Evolutionary conservation across 2,797 vertebrate species (phyloP).

Genomic region (Pelochelys cantorii): DNA sequence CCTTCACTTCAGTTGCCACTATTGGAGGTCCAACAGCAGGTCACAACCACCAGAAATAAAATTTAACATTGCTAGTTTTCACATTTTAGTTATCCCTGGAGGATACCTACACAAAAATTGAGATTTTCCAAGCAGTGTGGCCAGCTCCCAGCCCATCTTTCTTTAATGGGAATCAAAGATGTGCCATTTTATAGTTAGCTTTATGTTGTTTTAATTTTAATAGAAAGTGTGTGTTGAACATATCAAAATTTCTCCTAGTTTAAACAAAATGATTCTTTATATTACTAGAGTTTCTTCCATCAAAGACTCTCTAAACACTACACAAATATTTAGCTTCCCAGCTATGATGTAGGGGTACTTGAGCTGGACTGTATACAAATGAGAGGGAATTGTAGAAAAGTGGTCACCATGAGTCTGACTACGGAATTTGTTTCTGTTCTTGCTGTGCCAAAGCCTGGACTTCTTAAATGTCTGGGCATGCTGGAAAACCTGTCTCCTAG

Average conservation of each 20-base stretch:
- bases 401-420: neutral
- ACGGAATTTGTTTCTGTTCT: neutral
- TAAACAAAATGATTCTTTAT: rapidly evolving
- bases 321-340: neutral
- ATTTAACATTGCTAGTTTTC: neutral
- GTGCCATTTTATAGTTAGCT: neutral
- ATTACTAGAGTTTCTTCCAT: neutral
- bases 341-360: neutral
- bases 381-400: neutral
- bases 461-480: neutral
- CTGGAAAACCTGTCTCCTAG: neutral
- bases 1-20: neutral
- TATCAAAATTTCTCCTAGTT: neutral
- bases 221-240: too few relatives aligned
- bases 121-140: neutral
- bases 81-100: neutral
- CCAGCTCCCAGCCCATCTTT: neutral
- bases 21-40: neutral
- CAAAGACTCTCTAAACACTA: neutral
- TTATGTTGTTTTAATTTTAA: neutral
- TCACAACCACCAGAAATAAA: neutral
- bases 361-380: neutral
- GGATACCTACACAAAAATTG: neutral
- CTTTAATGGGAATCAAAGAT: neutral
- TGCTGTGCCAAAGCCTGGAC: neutral